Percentiles rank a stretch among this genome's conserved stretches.
Evolutionary conservation across 1,140 invertebrate genomes (phyloP).

Genomic region (Drosophila ficusphila): DNA sequence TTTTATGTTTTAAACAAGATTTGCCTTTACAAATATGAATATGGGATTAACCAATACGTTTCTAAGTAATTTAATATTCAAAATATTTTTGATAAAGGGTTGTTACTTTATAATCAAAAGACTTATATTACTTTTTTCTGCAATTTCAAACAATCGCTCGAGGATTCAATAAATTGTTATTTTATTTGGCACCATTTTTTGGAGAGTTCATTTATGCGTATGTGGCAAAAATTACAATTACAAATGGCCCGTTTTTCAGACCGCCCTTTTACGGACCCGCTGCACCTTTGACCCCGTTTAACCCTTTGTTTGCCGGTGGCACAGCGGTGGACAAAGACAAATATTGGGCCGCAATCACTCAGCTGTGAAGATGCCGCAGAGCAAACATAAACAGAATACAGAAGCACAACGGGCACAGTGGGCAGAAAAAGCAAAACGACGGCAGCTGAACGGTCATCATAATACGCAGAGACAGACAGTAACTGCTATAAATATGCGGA

Average conservation of each 20-base stretch:
- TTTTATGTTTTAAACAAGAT: too few species aligned
- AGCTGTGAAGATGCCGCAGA: constrained; percentile 74
- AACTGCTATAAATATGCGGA: constrained; percentile 63
- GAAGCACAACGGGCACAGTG: constrained; percentile 35
- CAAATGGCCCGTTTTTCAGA: constrained; percentile 21
- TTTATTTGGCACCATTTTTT: neutral
- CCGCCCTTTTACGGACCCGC: neutral
- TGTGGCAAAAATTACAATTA: constrained; percentile 55
- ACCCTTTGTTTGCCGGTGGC: constrained; percentile 19
- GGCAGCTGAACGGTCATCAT: constrained; percentile 27
- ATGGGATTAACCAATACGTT: too few species aligned
- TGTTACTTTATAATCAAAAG: too few species aligned
- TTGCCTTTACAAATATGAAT: too few species aligned
- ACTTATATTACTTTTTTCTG: neutral
- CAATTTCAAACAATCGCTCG: too few species aligned
- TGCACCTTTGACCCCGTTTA: constrained; percentile 9
- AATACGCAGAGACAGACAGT: constrained; percentile 35
- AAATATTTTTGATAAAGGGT: too few species aligned
- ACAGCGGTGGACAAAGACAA: constrained; percentile 57
- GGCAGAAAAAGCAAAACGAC: constrained; percentile 44
- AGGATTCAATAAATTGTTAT: neutral
- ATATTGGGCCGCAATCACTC: constrained; percentile 74
- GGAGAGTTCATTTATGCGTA: constrained; percentile 23
- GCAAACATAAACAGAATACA: constrained; percentile 54
- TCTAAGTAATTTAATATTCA: too few species aligned